phyloP scores from a whole-genome alignment of 2,888 invertebrate species.

The Campaea margaritaria region DNA sequence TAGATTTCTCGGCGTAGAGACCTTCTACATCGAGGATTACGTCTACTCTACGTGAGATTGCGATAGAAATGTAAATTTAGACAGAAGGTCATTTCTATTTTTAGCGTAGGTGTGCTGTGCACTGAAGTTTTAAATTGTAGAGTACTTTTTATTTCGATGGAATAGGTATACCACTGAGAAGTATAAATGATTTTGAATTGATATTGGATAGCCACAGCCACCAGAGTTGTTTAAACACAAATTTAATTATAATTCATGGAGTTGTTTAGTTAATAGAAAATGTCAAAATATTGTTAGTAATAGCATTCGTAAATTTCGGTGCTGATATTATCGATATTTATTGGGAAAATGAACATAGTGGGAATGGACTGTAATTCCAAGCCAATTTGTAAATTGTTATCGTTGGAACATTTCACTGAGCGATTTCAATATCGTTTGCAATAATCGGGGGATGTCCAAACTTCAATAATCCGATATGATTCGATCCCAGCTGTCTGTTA shows the following conservation, averaged over 20 bases:
- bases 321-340: too few species aligned
- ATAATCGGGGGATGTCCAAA: constrained; percentile 32
- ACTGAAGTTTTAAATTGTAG: not conserved
- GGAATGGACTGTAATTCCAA: not conserved
- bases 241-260: too few species aligned
- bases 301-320: too few species aligned
- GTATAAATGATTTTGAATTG: too few species aligned
- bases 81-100: not conserved
- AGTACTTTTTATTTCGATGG: not conserved
- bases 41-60: constrained; percentile 1
- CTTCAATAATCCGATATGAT: constrained; percentile 33
- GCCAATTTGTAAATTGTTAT: not conserved
- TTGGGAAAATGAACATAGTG: too few species aligned
- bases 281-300: too few species aligned
- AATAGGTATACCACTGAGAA: too few species aligned
- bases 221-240: too few species aligned
- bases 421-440: constrained; percentile 18
- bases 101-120: not conserved
- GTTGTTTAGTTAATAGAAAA: too few species aligned
- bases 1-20: constrained; percentile 4
- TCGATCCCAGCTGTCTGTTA: constrained; percentile 1
- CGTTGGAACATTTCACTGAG: constrained; percentile 12
- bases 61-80: constrained; percentile 4
- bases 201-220: too few species aligned
- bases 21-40: constrained; percentile 10